Base-by-base conservation (phyloP, 2,797 vertebrate genomes). In the Anabacerthia variegaticeps region DNA sequence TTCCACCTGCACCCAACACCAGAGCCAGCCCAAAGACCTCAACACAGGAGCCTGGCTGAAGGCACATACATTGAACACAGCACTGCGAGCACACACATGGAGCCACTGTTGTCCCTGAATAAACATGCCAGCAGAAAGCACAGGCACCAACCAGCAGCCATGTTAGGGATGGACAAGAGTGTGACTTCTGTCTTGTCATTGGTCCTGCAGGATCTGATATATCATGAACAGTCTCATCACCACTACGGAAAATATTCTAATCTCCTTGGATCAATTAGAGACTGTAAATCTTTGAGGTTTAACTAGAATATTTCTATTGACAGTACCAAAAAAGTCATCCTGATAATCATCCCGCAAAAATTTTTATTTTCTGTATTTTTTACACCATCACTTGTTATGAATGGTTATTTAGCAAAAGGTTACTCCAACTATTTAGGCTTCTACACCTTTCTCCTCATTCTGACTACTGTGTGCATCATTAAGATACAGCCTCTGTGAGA, bases 81-180 rank as follows among this genome's bases (percentile, higher is more conserved):
- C 34, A 65, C n/a, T 6, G 1, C 0, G 0, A 77, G 49, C 24
- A 26, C 34, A 27, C 1, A 1, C 22, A 24, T 3, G 32, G 32
- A 73, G 75, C 13, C 44, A 8, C 39, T 36, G 37, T 59, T 73
- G 48, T 56, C 19, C 39, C 19, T 24, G 62, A 72, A 63, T 34
- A 69, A 41, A 71, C 0, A 2, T 18, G 26, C 51, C 39, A 28
- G 18, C 4, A 16, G 39, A n/a, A 26, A 6, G 21, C 4, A 0
- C 11, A 41, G 51, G n/a, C 14, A 12, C 30, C 0, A 0, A 59
- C 24, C 18, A 92, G 59, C 27, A 58, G 37, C 41, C 9, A 3
- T n/a, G 13, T 19, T n/a, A 26, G 24, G 30, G 30, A 76, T 81
- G 36, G 26, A 10, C 32, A 54, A 59, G 20, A 0, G 1, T n/a